Conservation (phyloP, 2,888 invertebrate species). For the Mesopsocus fuscifrons region DNA sequence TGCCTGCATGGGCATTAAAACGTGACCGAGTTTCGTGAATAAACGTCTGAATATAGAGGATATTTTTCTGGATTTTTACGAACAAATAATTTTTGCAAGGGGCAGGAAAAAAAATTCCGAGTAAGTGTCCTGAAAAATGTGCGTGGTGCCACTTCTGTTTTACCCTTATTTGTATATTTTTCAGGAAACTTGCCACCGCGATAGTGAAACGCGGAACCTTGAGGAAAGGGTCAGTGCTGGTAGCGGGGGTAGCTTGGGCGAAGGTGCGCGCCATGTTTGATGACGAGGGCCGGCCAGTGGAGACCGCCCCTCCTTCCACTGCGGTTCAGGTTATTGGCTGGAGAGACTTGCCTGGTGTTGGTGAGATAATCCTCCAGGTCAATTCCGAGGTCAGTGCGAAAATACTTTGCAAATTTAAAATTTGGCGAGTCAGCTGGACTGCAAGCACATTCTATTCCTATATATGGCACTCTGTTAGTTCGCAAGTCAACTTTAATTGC, state of each 20-base stretch:
- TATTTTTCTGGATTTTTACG: no score
- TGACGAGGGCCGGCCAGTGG: conserved; percentile 46
- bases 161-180: conserved; percentile 11
- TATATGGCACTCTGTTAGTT: no score
- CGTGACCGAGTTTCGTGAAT: no score
- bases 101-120: no score
- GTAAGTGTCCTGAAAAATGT: no score
- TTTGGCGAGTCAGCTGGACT: no score
- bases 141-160: no score
- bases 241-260: conserved; percentile 70
- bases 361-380: conserved; percentile 73
- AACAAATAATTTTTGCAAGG: no score
- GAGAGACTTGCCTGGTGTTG: conserved; percentile 74
- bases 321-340: conserved; percentile 83
- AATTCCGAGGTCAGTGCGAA: conserved; percentile 48
- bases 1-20: no score
- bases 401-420: conserved; percentile 2
- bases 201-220: conserved; percentile 73
- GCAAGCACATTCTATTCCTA: no score
- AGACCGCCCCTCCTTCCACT: conserved; percentile 52
- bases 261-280: conserved; percentile 66
- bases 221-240: conserved; percentile 51
- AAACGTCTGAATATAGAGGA: no score
- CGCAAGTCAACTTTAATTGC: no score
- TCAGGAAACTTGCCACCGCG: conserved; percentile 61